Base-by-base conservation (phyloP, 2,888 invertebrate genomes). In the Gonocerus acuteangulatus region DNA sequence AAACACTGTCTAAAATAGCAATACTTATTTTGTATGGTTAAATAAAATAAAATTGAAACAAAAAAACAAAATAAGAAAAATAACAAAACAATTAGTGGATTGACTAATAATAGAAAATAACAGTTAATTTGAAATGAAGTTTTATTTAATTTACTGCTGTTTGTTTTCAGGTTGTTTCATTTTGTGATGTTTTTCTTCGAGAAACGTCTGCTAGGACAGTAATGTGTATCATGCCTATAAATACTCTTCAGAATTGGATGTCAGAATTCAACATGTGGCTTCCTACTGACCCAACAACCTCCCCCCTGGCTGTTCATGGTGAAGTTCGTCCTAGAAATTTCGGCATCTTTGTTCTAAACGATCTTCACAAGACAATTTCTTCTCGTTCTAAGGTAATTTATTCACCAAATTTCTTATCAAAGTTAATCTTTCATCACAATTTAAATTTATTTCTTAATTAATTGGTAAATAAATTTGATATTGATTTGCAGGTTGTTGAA, bases 181-280 rank as follows among this genome's bases (percentile, higher is more conserved):
- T 99, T 77, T 89, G 90, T 72, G 97, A 99, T 76, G 87, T 96
- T 70, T 95, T 97, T 75, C 80, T 97, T 69, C 79, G 95, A 56
- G 87, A 93, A 73, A 95, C 95, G 0, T 80, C 81, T 21, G 89
- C 92, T 3, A 89, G 86, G 73, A 90, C 88, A 13, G 91, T 96
- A 1, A 77, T 99, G 39, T 91, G 95, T 71, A 95, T 99, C 67
- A 96, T 97, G 83, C 99, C 99, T 7, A 95, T 99, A 63, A 99
- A 99, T 74, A 97, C 97, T 0, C 78, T 99, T 65, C 96, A 97
- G 69, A 83, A 84, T 72, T 82, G 89, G 89, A 77, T 90, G 69
- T 87, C 92, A 1, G 99, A 99, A 75, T 99, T 93, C 73, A 94
- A 97, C 72, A 90, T 92, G 85, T 99, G 97, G 96, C 77, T 95